Evolutionary conservation across 64 coral and sea anemone genomes (phyloP).

Genomic region (Cladopsammia gracilis): DNA sequence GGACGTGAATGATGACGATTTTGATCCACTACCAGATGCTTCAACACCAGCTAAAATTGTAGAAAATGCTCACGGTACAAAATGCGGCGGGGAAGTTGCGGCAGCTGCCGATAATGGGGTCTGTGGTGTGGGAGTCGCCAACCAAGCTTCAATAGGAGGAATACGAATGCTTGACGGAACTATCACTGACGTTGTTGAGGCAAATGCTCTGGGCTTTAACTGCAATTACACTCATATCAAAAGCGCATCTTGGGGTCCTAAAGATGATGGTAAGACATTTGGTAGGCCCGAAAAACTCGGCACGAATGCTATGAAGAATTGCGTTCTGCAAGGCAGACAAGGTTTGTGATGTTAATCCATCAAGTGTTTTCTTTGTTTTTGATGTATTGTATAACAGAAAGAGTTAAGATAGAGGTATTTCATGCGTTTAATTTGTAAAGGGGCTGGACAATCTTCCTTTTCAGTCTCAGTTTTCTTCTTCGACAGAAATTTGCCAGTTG

Average conservation of each 20-base stretch:
- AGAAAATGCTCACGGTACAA: constrained; percentile 91
- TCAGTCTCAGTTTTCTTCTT: too few species aligned
- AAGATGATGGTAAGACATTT: constrained; percentile 89
- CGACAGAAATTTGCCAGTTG: too few species aligned
- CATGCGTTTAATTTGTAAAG: too few species aligned
- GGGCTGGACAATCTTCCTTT: too few species aligned
- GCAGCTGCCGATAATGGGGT: constrained; percentile 79
- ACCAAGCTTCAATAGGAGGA: constrained; percentile 75
- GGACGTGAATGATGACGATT: constrained; percentile 64
- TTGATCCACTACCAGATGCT: constrained; percentile 79
- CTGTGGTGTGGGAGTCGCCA: constrained; percentile 89
- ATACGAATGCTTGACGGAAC: constrained; percentile 92
- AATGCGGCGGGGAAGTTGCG: constrained; percentile 93
- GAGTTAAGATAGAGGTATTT: too few species aligned
- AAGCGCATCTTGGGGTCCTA: constrained; percentile 95
- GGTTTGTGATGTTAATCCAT: constrained; percentile 43
- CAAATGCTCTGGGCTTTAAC: constrained; percentile 64
- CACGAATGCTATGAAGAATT: constrained; percentile 61
- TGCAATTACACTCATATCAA: constrained; percentile 90
- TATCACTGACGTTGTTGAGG: constrained; percentile 76
- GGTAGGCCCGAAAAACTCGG: constrained; percentile 77
- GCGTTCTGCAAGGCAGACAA: constrained; percentile 71
- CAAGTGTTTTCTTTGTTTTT: too few species aligned
- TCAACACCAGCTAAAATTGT: background rate
- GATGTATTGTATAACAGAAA: too few species aligned